Evolutionary conservation across 1,140 invertebrate species (phyloP), one percentile per base, ranked within the genome.

Genomic region (Whitmania pigra): DNA sequence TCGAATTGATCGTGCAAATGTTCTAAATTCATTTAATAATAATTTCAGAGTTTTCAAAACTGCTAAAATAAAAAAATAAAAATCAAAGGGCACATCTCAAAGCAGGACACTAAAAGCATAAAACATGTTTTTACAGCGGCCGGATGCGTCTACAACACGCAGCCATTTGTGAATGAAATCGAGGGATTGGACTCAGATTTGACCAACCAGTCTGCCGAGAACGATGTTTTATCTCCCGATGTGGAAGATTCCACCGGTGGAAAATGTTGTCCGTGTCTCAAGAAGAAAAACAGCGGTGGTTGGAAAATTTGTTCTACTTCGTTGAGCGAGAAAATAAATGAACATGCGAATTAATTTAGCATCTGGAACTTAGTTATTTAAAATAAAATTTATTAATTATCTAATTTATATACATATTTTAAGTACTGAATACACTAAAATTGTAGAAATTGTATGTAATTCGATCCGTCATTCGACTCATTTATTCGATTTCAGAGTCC

Each of bases 91-190:
- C n/a, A n/a, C n/a, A n/a, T n/a, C n/a, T 63, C 22, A 63, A 63
- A 31, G 7, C 18, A 36, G 6, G 31, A 6, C 6, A 6, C 31
- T 17, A 13, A 25, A 31, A 25, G 22, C 9, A 63, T 15, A 6
- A 18, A 25, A 13, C 22, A 15, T 31, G 57, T 63, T 17, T 63
- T 63, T 63, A 36, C 43, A 73, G 72, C 49, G 6, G 54, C 15
- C 31, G 60, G 53, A 53, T 67, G 69, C 53, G 22, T 27, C 13
- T n/a, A 53, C 22, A 63, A 57, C n/a, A 53, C 60, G 54, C 57
- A 74, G 66, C 53, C 43, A 11, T n/a, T 73, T 40, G 57, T 72
- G 29, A 27, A 25, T 18, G 49, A 43, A 6, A 60, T 67, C 66
- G 55, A 36, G 31, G 54, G 60, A 40, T 69, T 71, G 55, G 66